phyloP scores from a whole-genome alignment of 2,797 vertebrate genomes.

The Peromyscus melanophrys region DNA sequence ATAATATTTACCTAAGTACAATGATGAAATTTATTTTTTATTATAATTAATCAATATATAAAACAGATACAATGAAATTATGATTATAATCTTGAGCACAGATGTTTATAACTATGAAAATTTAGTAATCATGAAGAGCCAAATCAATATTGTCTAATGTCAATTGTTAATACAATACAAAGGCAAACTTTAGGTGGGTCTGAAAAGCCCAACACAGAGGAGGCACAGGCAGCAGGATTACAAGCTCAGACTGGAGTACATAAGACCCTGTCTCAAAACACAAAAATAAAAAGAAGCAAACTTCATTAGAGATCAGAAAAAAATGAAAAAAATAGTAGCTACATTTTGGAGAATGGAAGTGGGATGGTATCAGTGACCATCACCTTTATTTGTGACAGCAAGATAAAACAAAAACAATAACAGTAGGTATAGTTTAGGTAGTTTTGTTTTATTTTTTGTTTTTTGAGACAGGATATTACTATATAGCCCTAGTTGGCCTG shows the following conservation, averaged over 20 bases:
- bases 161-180: conserved; percentile 5
- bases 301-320: conserved; percentile 44
- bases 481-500: neutral
- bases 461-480: neutral
- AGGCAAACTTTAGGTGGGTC: neutral
- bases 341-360: conserved; percentile 5
- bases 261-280: neutral
- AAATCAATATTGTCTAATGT: conserved; percentile 32
- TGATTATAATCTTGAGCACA: neutral
- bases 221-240: neutral
- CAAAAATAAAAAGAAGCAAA: conserved; percentile 4
- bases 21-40: conserved; percentile 43
- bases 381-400: conserved; percentile 31
- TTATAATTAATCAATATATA: conserved; percentile 59
- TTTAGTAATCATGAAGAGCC: conserved; percentile 11
- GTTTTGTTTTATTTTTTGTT: neutral
- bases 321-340: conserved; percentile 13
- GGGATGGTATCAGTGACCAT: neutral
- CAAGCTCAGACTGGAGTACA: neutral
- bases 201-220: neutral
- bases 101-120: conserved; percentile 38
- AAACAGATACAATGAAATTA: conserved; percentile 34
- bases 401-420: conserved; percentile 23
- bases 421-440: neutral
- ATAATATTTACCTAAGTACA: conserved; percentile 42